Conservation (phyloP, 2,113 vertebrate species). For the Zapornia atra region DNA sequence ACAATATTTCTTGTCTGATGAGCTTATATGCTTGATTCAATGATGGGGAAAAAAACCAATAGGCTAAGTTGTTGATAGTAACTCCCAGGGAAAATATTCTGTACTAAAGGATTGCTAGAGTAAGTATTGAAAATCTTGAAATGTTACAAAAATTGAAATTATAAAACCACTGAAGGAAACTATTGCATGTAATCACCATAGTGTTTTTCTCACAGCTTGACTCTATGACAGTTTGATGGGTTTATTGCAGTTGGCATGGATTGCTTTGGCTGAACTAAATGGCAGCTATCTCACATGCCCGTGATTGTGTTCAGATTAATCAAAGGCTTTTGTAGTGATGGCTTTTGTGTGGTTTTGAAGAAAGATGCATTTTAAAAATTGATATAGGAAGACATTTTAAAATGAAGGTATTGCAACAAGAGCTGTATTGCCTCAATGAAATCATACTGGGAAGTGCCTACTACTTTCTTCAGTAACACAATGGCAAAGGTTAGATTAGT, state of each 20-base stretch:
- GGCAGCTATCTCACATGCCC: slow-evolving; percentile 68
- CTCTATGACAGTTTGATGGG: slow-evolving; percentile 75
- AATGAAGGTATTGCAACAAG: neutral
- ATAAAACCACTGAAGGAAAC: slow-evolving; percentile 76
- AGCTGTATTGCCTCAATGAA: neutral
- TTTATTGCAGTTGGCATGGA: slow-evolving; percentile 77
- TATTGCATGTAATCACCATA: slow-evolving; percentile 68
- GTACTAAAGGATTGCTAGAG: slow-evolving; percentile 50
- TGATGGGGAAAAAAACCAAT: slow-evolving; percentile 78
- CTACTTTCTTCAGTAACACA: neutral
- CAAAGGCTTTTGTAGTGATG: slow-evolving; percentile 73
- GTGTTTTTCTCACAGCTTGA: slow-evolving; percentile 79
- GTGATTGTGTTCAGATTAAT: slow-evolving; percentile 77
- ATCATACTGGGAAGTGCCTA: neutral
- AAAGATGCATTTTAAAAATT: slow-evolving; percentile 63
- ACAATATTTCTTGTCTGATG: slow-evolving; percentile 78
- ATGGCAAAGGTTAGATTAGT: neutral
- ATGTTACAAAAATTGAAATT: slow-evolving; percentile 80
- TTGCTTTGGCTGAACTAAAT: slow-evolving; percentile 75
- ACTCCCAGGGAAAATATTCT: slow-evolving; percentile 74
- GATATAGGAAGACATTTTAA: slow-evolving; percentile 28
- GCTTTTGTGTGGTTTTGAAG: slow-evolving; percentile 59
- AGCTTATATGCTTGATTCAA: slow-evolving; percentile 73
- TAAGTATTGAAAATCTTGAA: slow-evolving; percentile 78
- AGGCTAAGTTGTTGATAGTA: slow-evolving; percentile 75